A percentile compares a stretch with the other conserved stretches of the same genome.
Conservation (phyloP, 2,113 vertebrate genomes). For the Himantopus leucocephalus region DNA sequence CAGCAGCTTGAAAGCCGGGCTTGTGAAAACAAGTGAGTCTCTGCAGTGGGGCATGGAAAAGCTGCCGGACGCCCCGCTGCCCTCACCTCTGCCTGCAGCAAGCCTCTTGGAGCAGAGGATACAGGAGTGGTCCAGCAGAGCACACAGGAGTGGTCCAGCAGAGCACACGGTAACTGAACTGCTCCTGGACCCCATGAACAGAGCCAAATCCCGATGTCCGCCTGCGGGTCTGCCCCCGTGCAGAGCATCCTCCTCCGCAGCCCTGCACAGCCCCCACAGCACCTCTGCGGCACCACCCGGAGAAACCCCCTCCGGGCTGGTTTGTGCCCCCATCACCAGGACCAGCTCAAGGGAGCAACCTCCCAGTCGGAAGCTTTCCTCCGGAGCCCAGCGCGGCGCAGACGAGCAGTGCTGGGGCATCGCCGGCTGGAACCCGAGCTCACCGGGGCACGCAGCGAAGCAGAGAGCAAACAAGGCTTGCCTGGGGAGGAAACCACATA, state of each 20-base stretch:
- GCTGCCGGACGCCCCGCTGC: not conserved
- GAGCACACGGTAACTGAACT: rapidly evolving
- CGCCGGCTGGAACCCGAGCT: rapidly evolving
- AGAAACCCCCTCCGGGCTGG: not conserved
- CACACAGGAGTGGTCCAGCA: rapidly evolving
- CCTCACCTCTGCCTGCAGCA: not conserved
- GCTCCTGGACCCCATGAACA: rapidly evolving
- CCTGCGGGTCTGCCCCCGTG: not conserved
- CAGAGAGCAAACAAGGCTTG: not conserved
- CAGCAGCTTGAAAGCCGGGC: not conserved
- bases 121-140: rapidly evolving
- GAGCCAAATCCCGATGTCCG: rapidly evolving
- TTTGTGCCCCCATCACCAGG: not conserved
- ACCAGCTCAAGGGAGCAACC: not conserved
- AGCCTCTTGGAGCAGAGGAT: not conserved
- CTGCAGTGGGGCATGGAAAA: not conserved
- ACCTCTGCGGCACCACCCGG: rapidly evolving
- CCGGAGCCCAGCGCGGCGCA: not conserved
- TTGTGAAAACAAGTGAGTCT: rapidly evolving
- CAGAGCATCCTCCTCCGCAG: not conserved
- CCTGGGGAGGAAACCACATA: not conserved
- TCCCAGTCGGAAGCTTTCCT: not conserved
- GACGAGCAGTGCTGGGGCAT: rapidly evolving
- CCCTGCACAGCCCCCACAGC: not conserved
- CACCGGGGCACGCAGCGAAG: rapidly evolving